phyloP scores from a whole-genome alignment of 2,888 invertebrate species.

The Agonopterix arenella region DNA sequence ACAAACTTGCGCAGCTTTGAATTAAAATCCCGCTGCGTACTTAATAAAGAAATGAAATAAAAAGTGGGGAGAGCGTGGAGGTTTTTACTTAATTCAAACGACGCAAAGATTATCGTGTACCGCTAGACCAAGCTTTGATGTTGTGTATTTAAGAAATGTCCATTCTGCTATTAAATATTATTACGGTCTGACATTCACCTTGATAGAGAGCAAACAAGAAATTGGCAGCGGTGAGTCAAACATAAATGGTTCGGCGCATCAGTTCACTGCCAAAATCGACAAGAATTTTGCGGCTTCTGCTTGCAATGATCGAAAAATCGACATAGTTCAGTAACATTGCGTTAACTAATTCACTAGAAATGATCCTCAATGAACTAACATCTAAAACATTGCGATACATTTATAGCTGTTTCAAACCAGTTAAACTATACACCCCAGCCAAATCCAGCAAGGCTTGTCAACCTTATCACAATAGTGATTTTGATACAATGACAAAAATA shows the following conservation, averaged over 20 bases:
- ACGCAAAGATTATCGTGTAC: no score
- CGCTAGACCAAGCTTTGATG: no score
- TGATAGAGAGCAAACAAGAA: background rate
- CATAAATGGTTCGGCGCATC: conserved; percentile 6
- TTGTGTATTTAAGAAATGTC: no score
- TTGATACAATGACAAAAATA: background rate
- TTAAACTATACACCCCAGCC: conserved; percentile 4
- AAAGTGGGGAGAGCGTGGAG: no score
- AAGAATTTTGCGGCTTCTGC: conserved; percentile 13
- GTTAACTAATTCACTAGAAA: conserved; percentile 14
- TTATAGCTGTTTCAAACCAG: conserved; percentile 9
- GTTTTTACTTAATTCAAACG: no score
- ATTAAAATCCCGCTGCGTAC: no score
- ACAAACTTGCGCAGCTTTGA: no score
- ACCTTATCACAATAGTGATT: background rate
- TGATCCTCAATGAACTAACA: conserved; percentile 15
- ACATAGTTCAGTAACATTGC: conserved; percentile 17
- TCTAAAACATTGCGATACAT: conserved; percentile 15
- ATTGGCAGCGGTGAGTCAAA: conserved; percentile 3
- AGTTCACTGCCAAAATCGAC: conserved; percentile 8
- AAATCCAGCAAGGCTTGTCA: conserved; percentile 9
- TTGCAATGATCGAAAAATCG: conserved; percentile 16
- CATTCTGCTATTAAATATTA: background rate
- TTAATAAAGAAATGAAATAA: no score
- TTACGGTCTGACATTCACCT: conserved; percentile 9